Base-by-base conservation (phyloP, 2,113 vertebrate species). In the Catharus fuscescens region DNA sequence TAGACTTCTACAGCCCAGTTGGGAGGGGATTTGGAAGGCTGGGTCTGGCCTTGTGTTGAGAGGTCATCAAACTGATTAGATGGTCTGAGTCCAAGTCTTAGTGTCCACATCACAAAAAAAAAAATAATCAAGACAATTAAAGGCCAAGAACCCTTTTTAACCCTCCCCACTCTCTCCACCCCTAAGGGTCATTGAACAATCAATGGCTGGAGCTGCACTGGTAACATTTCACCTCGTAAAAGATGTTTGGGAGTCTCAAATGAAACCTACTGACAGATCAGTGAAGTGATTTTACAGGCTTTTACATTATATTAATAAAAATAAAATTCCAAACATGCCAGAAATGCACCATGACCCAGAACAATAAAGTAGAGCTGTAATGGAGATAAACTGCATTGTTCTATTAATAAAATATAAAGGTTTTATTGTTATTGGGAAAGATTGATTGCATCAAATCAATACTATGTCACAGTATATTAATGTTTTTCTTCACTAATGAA, bases 361-460 rank as follows among this genome's bases (percentile, higher is more conserved):
- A 94, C 92, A 95, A 95, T 93, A 95, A 96, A 94, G 93, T 12
- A 31, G 42, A 92, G 72, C 32, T 83, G 59, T 96, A 96, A 96
- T 90, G 62, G 82, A 93, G 88, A 86, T 26, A 18, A 96, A 96
- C 87, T 81, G 84, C 86, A 85, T 74, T 88, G 91, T 94, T 97
- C 84, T 92, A 88, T 97, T 96, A 97, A 97, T 97, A 97, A 97
- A 97, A 97, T 96, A 97, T 90, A 96, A 97, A 90, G 93, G 92
- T 87, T 97, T 96, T 96, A 94, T 88, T 94, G 89, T 95, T 96
- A 97, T 93, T 95, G 92, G 84, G 89, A 88, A 96, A 92, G 94
- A 96, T 31, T 92, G 94, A 96, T 94, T 93, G 88, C 62, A 90
- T 71, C 85, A 96, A 95, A 97, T 97, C 97, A 97, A 96, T 97